Conservation (phyloP, 2,113 vertebrate species). For the Phylloscopus trochiloides region DNA sequence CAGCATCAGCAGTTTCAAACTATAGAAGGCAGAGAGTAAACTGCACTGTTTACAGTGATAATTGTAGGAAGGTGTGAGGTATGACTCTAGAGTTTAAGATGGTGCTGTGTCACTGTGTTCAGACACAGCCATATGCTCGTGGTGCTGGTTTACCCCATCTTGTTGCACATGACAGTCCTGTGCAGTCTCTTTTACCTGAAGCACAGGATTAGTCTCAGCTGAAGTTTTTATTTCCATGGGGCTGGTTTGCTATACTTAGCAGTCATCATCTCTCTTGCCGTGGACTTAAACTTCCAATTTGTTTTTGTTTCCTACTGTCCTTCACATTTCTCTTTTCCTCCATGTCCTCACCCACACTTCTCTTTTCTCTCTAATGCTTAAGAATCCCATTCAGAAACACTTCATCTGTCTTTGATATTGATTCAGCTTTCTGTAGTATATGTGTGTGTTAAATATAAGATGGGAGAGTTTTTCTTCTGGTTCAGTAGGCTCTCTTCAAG, state of each 20-base stretch:
- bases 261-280: neutral
- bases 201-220: neutral
- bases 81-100: neutral
- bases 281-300: neutral
- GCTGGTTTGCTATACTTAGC: neutral
- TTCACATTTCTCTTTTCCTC: neutral
- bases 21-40: neutral
- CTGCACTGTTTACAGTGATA: neutral
- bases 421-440: neutral
- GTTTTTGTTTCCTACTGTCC: neutral
- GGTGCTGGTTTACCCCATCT: neutral
- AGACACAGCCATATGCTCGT: fast-evolving
- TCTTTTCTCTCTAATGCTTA: neutral
- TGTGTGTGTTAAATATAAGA: neutral
- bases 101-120: neutral
- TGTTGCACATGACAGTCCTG: fast-evolving
- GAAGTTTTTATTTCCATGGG: neutral
- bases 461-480: neutral
- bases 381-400: neutral
- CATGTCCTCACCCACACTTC: neutral
- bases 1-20: constrained; percentile 18
- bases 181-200: neutral
- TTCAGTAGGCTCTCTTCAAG: neutral
- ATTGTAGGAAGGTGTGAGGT: neutral
- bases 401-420: neutral